phyloP scores from a whole-genome alignment of 2,797 vertebrate genomes.

The Microctenopoma steveboyesi region DNA sequence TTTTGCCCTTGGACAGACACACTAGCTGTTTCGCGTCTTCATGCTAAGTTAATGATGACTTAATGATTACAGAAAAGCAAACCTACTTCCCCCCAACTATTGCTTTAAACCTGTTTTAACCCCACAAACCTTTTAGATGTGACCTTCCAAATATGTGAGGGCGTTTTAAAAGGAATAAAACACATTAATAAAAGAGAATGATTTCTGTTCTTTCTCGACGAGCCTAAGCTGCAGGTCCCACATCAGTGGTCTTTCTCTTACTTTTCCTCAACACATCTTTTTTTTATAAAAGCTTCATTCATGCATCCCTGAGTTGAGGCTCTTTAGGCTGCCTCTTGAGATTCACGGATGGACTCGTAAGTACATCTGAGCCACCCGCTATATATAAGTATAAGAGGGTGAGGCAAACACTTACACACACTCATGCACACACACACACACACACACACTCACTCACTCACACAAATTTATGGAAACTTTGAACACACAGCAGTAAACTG shows the following conservation, averaged over 20 bases:
- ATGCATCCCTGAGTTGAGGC: slow-evolving; percentile 44
- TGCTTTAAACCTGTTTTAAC: too few relatives aligned
- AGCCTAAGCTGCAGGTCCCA: slow-evolving; percentile 26
- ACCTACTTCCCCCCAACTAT: too few relatives aligned
- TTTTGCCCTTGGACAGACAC: too few relatives aligned
- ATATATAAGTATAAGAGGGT: slow-evolving; percentile 27
- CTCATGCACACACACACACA: slow-evolving; percentile 18
- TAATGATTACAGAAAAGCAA: too few relatives aligned
- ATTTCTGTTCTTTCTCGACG: slow-evolving; percentile 12
- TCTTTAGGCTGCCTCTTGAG: slow-evolving; percentile 62
- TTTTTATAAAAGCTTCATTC: slow-evolving; percentile 46
- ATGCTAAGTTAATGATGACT: too few relatives aligned
- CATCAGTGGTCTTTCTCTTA: slow-evolving; percentile 15
- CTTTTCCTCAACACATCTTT: slow-evolving; percentile 22
- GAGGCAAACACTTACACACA: slow-evolving; percentile 22
- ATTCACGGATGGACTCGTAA: slow-evolving; percentile 54
- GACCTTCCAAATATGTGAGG: neutral
- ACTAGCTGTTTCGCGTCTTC: too few relatives aligned
- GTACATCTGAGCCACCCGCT: slow-evolving; percentile 49
- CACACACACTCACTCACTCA: slow-evolving; percentile 2
- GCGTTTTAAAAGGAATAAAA: slow-evolving; percentile 5
- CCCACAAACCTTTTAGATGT: neutral
- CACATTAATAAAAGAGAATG: neutral
- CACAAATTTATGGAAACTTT: slow-evolving; percentile 16
- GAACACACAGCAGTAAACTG: slow-evolving; percentile 21